Conservation (phyloP, 2,888 invertebrate species). For the Phyllotreta cruciferae region DNA sequence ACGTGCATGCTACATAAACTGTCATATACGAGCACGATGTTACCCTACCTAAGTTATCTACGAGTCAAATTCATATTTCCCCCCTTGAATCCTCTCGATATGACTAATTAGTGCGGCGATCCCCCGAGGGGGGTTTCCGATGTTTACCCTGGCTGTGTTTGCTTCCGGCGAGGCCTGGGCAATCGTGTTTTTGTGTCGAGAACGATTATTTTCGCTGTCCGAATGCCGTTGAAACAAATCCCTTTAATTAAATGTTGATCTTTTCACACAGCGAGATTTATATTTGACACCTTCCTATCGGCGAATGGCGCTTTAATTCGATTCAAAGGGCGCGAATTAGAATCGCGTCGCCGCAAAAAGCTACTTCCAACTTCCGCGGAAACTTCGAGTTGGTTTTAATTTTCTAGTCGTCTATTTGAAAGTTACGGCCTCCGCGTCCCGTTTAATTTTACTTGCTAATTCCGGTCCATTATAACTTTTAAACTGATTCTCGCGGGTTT, state of each 20-base stretch:
- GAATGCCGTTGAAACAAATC: background rate
- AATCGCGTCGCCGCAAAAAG: no score
- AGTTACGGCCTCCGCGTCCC: constrained; percentile 24
- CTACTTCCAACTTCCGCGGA: constrained; percentile 17
- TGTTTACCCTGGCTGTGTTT: constrained; percentile 6
- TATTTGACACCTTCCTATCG: background rate
- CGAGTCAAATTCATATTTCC: constrained; percentile 12
- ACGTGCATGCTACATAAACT: background rate
- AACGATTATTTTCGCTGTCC: no score
- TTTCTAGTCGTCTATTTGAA: constrained; percentile 11
- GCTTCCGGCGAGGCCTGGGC: no score
- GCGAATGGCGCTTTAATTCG: background rate
- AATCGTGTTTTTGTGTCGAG: no score
- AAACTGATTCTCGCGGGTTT: constrained; percentile 34
- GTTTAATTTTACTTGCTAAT: constrained; percentile 42
- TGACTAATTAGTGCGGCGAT: constrained; percentile 10
- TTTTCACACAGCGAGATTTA: background rate
- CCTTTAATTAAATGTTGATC: constrained; percentile 9
- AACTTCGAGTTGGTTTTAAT: constrained; percentile 24
- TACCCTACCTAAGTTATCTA: background rate
- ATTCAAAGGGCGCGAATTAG: no score
- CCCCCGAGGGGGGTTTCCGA: constrained; percentile 5
- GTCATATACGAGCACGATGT: constrained; percentile 6
- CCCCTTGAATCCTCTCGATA: constrained; percentile 14
- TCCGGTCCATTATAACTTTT: constrained; percentile 37